Conservation (phyloP, 2,888 invertebrate species). For the Perdita meconis region DNA sequence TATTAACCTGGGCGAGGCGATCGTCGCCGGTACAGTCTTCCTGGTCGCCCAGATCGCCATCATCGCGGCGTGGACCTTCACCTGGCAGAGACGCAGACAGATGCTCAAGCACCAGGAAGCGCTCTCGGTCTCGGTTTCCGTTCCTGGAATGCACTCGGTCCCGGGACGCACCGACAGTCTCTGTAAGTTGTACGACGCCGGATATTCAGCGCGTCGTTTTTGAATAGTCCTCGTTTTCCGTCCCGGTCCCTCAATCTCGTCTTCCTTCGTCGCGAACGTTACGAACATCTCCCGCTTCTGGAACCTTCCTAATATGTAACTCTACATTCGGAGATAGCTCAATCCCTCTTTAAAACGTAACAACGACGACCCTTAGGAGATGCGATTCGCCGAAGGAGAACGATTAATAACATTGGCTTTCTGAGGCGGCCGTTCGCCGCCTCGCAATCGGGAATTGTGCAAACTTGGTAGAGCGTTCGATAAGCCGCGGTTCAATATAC, state of each 20-base stretch:
- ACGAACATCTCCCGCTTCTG: neutral
- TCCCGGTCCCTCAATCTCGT: conserved; percentile 48
- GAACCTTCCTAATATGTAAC: neutral
- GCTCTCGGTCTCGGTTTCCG: conserved; percentile 87
- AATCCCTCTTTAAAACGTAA: neutral
- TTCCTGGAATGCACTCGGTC: conserved; percentile 87
- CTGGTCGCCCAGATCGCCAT: conserved; percentile 94
- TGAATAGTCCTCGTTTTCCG: conserved; percentile 83
- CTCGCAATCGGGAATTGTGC: conserved; percentile 55
- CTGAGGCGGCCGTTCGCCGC: conserved; percentile 31
- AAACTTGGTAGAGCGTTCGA: conserved; percentile 29
- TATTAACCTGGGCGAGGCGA: conserved; percentile 91
- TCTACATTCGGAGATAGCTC: too few species aligned
- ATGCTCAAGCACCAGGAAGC: conserved; percentile 88
- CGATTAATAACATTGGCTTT: conserved; percentile 19
- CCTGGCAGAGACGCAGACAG: conserved; percentile 91
- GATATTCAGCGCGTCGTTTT: conserved; percentile 89
- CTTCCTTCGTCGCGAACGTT: conserved; percentile 49
- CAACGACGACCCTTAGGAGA: neutral
- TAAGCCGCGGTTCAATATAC: conserved; percentile 17
- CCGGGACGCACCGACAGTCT: conserved; percentile 89
- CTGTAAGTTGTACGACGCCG: conserved; percentile 95
- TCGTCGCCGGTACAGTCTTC: conserved; percentile 94
- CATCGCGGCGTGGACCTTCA: conserved; percentile 94
- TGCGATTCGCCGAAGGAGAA: neutral